Percentiles rank a stretch among this genome's conserved stretches.
phyloP scores from a whole-genome alignment of 1,140 invertebrate genomes.

The Idris sp. region DNA sequence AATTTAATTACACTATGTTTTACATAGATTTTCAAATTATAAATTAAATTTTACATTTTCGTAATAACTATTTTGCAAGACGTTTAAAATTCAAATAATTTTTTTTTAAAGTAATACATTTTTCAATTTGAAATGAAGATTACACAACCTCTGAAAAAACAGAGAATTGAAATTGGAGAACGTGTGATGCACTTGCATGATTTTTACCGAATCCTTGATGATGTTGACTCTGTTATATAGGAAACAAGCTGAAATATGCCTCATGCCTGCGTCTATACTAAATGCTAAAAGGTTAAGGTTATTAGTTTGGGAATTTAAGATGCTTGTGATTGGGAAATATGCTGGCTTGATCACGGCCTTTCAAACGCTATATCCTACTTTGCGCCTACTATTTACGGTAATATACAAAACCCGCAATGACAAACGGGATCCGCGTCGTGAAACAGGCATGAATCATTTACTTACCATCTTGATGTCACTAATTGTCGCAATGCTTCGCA shows the following conservation, averaged over 20 bases:
- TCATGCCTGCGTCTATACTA: slow-evolving; percentile 74
- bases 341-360: slow-evolving; percentile 45
- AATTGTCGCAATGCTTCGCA: slow-evolving; percentile 97
- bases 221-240: slow-evolving; percentile 34
- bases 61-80: no score
- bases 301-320: slow-evolving; percentile 51
- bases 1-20: no score
- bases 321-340: slow-evolving; percentile 53
- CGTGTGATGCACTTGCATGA: no score
- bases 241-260: slow-evolving; percentile 71
- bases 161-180: no score
- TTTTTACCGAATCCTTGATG: slow-evolving; percentile 27
- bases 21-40: no score
- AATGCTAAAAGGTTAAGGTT: slow-evolving; percentile 65
- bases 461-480: slow-evolving; percentile 99
- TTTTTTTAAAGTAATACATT: no score
- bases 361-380: slow-evolving; percentile 61
- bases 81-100: no score
- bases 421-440: slow-evolving; percentile 61
- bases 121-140: no score
- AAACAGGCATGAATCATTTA: slow-evolving; percentile 73
- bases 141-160: no score
- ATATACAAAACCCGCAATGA: slow-evolving; percentile 63
- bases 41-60: no score
- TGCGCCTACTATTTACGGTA: slow-evolving; percentile 65